These are phyloP conservation scores for Ivindomyrus marchei DNA, from an alignment of 2,113 vertebrate genomes.

Conservation along the genomic window DNA sequence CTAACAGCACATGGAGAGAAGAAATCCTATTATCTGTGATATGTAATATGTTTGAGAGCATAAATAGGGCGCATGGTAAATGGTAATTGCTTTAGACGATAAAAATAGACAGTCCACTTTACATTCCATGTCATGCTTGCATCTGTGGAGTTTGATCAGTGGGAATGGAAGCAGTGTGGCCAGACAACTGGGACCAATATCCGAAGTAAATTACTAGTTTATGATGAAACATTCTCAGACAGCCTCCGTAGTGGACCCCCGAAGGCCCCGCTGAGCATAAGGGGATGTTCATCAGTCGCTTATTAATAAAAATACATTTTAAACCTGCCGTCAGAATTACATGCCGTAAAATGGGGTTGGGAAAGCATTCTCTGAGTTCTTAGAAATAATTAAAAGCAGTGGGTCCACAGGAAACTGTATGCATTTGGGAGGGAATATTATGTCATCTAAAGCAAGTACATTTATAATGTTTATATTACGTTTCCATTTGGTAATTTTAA, in stretches of 20 bases:
- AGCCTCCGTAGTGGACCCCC: neutral
- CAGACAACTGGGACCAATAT: neutral
- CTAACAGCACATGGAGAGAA: neutral
- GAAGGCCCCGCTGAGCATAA: neutral
- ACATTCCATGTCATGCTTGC: conserved; percentile 4
- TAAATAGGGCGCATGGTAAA: conserved; percentile 1
- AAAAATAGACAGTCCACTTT: conserved; percentile 8
- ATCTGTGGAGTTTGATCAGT: neutral
- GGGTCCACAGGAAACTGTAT: neutral
- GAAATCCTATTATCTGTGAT: conserved; percentile 7
- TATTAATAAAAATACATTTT: conserved; percentile 2
- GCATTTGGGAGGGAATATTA: neutral
- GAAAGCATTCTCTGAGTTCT: neutral
- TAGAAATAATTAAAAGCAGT: neutral
- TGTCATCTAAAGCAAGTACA: neutral
- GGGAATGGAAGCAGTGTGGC: neutral
- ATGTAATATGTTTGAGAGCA: conserved; percentile 19
- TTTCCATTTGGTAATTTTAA: neutral
- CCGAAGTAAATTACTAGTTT: conserved; percentile 5
- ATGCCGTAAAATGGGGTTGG: neutral
- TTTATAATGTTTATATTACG: neutral
- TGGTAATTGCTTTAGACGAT: conserved; percentile 13
- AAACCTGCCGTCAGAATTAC: neutral
- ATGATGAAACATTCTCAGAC: conserved; percentile 1
- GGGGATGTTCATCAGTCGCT: neutral